Conservation (phyloP, 2,888 invertebrate species). For the Mamestra brassicae region DNA sequence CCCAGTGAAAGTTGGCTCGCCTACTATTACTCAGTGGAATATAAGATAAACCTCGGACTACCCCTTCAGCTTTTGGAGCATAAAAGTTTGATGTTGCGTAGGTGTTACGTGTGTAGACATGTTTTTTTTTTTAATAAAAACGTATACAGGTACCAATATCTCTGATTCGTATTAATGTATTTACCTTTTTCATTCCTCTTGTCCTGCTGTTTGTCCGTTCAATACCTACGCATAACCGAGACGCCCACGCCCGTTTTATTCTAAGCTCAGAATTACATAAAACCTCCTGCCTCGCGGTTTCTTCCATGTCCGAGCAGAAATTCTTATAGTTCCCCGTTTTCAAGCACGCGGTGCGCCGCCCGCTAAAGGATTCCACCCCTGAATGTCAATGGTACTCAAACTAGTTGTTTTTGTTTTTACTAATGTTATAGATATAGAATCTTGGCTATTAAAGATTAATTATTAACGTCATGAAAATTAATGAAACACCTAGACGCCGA, state of each 20-base stretch:
- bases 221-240: constrained; percentile 11
- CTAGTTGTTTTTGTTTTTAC: neutral
- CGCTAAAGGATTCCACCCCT: constrained; percentile 47
- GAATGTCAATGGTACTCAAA: constrained; percentile 63
- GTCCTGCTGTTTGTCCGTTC: neutral
- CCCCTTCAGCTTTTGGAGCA: neutral
- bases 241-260: constrained; percentile 43
- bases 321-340: constrained; percentile 57
- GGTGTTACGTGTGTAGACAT: no score
- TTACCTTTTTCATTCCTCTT: neutral
- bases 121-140: no score
- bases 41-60: neutral
- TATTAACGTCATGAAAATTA: no score
- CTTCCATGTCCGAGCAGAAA: constrained; percentile 38
- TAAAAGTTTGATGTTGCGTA: neutral
- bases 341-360: constrained; percentile 64
- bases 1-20: neutral
- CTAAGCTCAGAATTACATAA: constrained; percentile 52
- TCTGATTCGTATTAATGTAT: constrained; percentile 11
- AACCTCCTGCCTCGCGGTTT: constrained; percentile 31
- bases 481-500: no score
- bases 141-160: neutral
- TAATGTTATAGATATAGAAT: neutral
- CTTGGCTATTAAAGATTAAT: neutral
- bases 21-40: neutral